These are phyloP conservation scores for Peromyscus californicus DNA, from an alignment of 2,113 vertebrate genomes.

Conservation along the genomic window DNA sequence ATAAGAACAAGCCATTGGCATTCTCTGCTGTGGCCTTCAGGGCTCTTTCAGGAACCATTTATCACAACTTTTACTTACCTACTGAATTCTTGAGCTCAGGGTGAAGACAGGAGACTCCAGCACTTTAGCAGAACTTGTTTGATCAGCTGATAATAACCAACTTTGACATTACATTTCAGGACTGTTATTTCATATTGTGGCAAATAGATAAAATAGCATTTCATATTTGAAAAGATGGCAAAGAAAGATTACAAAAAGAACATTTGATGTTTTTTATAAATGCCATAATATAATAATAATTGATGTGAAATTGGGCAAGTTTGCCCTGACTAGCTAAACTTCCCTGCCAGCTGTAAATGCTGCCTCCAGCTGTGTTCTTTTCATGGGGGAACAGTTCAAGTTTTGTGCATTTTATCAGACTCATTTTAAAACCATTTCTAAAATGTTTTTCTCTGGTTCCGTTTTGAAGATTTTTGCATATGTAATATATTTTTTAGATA, in stretches of 20 bases:
- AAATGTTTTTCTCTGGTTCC: slow-evolving; percentile 75
- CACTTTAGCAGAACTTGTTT: slow-evolving; percentile 58
- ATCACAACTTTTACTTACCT: slow-evolving; percentile 6
- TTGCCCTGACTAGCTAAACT: slow-evolving; percentile 65
- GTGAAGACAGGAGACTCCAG: slow-evolving; percentile 38
- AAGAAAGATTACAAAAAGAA: slow-evolving; percentile 53
- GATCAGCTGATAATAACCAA: slow-evolving; percentile 46
- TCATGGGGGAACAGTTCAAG: slow-evolving; percentile 70
- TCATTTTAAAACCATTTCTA: slow-evolving; percentile 76
- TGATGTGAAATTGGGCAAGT: slow-evolving; percentile 59
- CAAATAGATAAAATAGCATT: slow-evolving; percentile 62
- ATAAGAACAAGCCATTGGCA: slow-evolving; percentile 30
- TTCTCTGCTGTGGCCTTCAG: slow-evolving; percentile 42
- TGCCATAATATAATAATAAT: slow-evolving; percentile 72
- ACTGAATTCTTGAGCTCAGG: slow-evolving; percentile 26
- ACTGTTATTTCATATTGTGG: slow-evolving; percentile 55
- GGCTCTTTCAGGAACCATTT: slow-evolving; percentile 4
- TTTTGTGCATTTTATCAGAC: slow-evolving; percentile 72
- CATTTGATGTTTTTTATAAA: slow-evolving; percentile 71
- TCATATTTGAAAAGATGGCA: slow-evolving; percentile 53
- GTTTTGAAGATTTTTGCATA: slow-evolving; percentile 70
- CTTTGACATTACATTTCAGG: slow-evolving; percentile 57
- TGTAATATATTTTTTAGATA: slow-evolving; percentile 74
- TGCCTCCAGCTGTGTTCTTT: slow-evolving; percentile 76
- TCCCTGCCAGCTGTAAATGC: slow-evolving; percentile 67